These are phyloP conservation scores for Anguilla marmorata DNA, from an alignment of 2,797 vertebrate genomes.

Conservation along the genomic window DNA sequence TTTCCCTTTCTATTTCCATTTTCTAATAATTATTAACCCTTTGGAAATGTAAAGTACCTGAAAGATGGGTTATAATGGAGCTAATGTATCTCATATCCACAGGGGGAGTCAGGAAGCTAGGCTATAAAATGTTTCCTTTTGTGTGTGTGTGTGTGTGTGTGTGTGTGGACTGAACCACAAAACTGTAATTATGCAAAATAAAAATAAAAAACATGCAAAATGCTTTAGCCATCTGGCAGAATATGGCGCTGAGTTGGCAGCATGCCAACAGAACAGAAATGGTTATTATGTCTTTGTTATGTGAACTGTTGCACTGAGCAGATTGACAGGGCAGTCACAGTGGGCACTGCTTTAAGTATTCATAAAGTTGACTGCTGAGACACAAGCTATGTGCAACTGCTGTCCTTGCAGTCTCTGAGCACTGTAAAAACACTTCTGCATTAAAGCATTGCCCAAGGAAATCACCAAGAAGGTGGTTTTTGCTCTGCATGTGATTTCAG, in stretches of 20 bases:
- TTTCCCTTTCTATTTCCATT: not conserved
- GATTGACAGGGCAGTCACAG: not conserved
- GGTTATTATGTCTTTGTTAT: not conserved
- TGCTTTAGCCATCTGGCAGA: not conserved
- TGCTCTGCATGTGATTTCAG: not conserved
- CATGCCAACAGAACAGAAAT: constrained; percentile 1
- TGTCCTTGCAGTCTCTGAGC: not conserved
- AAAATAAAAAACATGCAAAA: not conserved
- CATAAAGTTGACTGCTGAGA: not conserved
- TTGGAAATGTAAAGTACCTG: not conserved
- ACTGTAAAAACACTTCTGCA: not conserved
- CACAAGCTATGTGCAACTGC: not conserved
- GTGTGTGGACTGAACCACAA: not conserved
- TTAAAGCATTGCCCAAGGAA: not conserved
- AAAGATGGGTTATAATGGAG: not conserved
- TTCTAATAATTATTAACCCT: not conserved
- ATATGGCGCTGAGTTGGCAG: constrained; percentile 12
- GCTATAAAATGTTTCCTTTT: not conserved
- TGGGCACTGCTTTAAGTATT: not conserved
- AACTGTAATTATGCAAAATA: not conserved
- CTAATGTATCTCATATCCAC: not conserved
- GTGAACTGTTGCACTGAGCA: not conserved
- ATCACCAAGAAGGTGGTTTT: not conserved
- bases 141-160: too few relatives aligned
- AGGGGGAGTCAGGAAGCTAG: not conserved